Evolutionary conservation across 2,113 vertebrate species (phyloP).

Genomic region (Calidris pugnax): DNA sequence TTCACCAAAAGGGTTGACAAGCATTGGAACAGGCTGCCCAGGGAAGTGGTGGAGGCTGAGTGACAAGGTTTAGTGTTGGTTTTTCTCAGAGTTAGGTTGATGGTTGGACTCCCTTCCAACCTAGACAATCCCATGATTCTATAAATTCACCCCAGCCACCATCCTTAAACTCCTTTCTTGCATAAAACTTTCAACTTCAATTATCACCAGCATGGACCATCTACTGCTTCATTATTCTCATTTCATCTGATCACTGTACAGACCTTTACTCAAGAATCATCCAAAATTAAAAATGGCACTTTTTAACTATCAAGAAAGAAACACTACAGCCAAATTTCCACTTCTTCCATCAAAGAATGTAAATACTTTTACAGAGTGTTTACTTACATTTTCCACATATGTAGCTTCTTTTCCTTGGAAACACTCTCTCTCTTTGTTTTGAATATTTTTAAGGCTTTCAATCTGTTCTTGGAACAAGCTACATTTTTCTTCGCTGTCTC

Average conservation of each 20-base stretch:
- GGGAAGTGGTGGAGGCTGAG: too few species aligned
- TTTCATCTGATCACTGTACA: background rate
- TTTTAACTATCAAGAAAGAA: background rate
- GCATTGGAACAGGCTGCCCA: too few species aligned
- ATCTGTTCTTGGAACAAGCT: slow-evolving; percentile 85
- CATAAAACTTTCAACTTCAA: background rate
- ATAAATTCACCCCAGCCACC: background rate
- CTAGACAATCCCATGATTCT: too few species aligned
- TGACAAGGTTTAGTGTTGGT: too few species aligned
- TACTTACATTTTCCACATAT: slow-evolving; percentile 83
- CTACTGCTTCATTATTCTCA: background rate
- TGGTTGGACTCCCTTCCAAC: too few species aligned
- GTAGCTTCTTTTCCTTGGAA: slow-evolving; percentile 84
- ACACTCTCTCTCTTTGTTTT: slow-evolving; percentile 77
- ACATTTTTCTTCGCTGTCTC: slow-evolving; percentile 84
- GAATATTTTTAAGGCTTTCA: slow-evolving; percentile 77
- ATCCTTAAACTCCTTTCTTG: background rate
- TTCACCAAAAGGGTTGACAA: too few species aligned
- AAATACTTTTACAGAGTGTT: background rate
- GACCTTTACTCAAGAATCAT: background rate
- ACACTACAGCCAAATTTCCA: background rate
- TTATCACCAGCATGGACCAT: background rate
- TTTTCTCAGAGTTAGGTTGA: too few species aligned
- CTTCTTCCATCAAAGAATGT: background rate
- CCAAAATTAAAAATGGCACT: background rate